Conservation (phyloP, 2,113 vertebrate species). For the Heteronetta atricapilla region DNA sequence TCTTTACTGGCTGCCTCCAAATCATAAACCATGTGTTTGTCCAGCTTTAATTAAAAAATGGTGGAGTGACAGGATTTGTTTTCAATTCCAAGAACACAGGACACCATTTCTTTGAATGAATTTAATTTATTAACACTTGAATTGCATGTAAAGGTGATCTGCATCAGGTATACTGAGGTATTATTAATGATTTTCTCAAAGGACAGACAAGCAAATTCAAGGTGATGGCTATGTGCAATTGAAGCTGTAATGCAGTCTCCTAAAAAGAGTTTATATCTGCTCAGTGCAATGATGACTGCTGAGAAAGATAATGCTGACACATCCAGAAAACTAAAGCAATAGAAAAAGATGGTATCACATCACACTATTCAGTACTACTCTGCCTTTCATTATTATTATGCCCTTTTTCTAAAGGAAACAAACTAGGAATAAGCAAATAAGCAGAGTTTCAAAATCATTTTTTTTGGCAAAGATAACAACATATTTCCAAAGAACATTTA, state of each 20-base stretch:
- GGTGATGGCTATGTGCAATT: not conserved
- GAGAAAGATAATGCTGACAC: conserved; percentile 4
- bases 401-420: not conserved
- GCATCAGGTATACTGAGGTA: not conserved
- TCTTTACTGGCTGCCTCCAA: not conserved
- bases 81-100: not conserved
- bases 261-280: not conserved
- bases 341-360: not conserved
- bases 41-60: not conserved
- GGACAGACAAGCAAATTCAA: not conserved
- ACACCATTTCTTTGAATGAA: not conserved
- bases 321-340: conserved; percentile 24
- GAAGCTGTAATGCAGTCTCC: not conserved
- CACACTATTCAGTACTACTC: conserved; percentile 6
- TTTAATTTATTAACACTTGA: not conserved
- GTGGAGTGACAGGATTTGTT: not conserved
- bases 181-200: not conserved
- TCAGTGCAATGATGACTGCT: not conserved
- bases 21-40: not conserved
- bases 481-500: not conserved
- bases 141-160: not conserved
- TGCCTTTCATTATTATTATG: not conserved
- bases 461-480: conserved; percentile 1
- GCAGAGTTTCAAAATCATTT: not conserved
- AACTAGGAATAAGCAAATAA: not conserved